Conservation (phyloP, 2,113 vertebrate genomes). For the Prietella phreatophila region DNA sequence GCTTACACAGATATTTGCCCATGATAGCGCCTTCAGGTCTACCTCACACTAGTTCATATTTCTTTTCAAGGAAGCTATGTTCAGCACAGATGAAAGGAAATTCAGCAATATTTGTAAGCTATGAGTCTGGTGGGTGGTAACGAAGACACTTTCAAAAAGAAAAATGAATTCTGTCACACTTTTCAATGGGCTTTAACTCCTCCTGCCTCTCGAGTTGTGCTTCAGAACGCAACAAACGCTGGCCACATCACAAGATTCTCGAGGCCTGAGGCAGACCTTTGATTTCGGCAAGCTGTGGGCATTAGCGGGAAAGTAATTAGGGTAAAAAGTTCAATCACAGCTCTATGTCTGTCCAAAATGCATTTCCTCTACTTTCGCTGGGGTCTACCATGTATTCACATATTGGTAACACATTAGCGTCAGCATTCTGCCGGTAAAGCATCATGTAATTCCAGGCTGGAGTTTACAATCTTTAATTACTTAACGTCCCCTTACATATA, state of each 20-base stretch:
- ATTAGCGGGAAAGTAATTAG: conserved; percentile 94
- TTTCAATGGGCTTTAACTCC: conserved; percentile 66
- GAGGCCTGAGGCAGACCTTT: conserved; percentile 84
- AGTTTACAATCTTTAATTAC: conserved; percentile 74
- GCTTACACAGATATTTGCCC: background rate
- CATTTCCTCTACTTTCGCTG: conserved; percentile 81
- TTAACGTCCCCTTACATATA: conserved; percentile 13
- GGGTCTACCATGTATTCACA: conserved; percentile 59
- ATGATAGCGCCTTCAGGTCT: background rate
- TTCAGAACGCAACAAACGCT: conserved; percentile 85
- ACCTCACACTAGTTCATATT: conserved; percentile 79
- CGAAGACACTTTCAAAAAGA: conserved; percentile 71
- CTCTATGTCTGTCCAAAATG: conserved; percentile 85
- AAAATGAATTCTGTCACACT: conserved; percentile 74
- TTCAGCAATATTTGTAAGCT: conserved; percentile 85
- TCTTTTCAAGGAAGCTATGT: conserved; percentile 67
- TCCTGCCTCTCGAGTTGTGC: conserved; percentile 59
- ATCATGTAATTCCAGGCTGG: conserved; percentile 72
- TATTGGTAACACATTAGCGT: conserved; percentile 82
- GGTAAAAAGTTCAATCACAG: conserved; percentile 97
- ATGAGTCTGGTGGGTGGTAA: conserved; percentile 88
- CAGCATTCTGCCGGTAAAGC: conserved; percentile 63
- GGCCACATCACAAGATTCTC: conserved; percentile 89
- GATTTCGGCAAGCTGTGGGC: conserved; percentile 89
- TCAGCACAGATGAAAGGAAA: conserved; percentile 86